Evolutionary conservation across 92 coral and sea anemone species (phyloP).

Genomic region (Epizoanthus rinbou): DNA sequence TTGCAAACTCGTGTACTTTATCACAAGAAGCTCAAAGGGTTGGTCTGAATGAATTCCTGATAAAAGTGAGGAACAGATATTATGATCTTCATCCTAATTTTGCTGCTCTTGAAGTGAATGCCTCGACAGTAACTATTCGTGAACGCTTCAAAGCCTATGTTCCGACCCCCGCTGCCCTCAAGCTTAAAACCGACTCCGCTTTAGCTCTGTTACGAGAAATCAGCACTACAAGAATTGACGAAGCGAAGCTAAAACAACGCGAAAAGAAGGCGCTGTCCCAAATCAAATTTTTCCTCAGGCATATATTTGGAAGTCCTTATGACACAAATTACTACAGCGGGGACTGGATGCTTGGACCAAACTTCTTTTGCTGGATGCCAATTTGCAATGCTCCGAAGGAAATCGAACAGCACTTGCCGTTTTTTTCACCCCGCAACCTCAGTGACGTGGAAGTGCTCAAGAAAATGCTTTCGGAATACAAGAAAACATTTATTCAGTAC

Average conservation of each 20-base stretch:
- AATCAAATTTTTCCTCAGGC: slow-evolving; percentile 69
- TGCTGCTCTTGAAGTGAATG: slow-evolving; percentile 35
- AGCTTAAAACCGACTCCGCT: slow-evolving; percentile 74
- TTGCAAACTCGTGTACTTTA: slow-evolving; percentile 50
- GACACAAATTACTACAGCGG: slow-evolving; percentile 73
- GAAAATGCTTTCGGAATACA: slow-evolving; percentile 56
- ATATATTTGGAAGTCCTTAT: slow-evolving; percentile 75
- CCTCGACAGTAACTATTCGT: slow-evolving; percentile 47
- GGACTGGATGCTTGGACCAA: slow-evolving; percentile 92
- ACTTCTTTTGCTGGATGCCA: slow-evolving; percentile 84
- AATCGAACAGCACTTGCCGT: slow-evolving; percentile 42
- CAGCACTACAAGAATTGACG: slow-evolving; percentile 49
- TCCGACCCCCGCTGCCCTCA: slow-evolving; percentile 67
- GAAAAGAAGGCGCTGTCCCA: slow-evolving; percentile 86
- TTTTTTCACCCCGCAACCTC: slow-evolving; percentile 55
- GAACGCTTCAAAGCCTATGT: slow-evolving; percentile 60
- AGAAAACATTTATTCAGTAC: slow-evolving; percentile 62
- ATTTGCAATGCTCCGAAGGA: slow-evolving; percentile 63
- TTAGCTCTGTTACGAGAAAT: slow-evolving; percentile 62
- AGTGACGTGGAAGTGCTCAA: slow-evolving; percentile 59
- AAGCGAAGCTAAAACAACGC: slow-evolving; percentile 61
- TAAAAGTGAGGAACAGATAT: slow-evolving; percentile 54
- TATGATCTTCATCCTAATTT: slow-evolving; percentile 64
- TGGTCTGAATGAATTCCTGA: slow-evolving; percentile 63
- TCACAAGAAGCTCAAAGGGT: slow-evolving; percentile 78